Evolutionary conservation across 2,113 vertebrate species (phyloP), one percentile per base, ranked within the genome.

Genomic region (Cynocephalus volans): DNA sequence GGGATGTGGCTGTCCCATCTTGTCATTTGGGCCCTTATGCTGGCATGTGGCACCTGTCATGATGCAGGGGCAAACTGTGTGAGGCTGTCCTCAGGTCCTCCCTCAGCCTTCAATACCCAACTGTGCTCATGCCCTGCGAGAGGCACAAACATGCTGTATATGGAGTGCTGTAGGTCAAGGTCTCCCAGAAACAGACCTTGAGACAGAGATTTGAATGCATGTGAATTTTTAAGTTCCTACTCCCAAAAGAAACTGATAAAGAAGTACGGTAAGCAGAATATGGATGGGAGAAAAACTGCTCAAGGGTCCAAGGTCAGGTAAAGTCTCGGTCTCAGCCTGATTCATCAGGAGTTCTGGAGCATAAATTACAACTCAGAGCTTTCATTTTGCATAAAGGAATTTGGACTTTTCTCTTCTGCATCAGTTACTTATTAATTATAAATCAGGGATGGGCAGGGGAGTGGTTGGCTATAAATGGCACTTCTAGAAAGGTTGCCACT

Each of bases 71-170:
- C 23, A 62, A 48, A 36, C 52, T 90, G 11, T 41, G 0, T 31
- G 52, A 77, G 52, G 3, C 65, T 65, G 21, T 48, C 10, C 3
- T 73, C 6, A 6, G 6, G 11, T n/a, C 15, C 4, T 13, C 19
- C 21, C 5, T 14, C 5, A 33, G 19, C 13, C 21, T 41, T 65
- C 18, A 0, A 1, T 33, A 45, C 23, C 23, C 54, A 11, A 0
- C 33, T 11, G 1, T 64, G n/a, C 31, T n/a, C n/a, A 14, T 33
- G n/a, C 17, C 13, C 2, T 48, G 5, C 48, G 9, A 41, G 1
- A 19, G 64, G 28, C 8, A 36, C 28, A 4, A 45, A 0, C 23
- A 23, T 12, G 18, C 28, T 28, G n/a, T 52, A 21, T 64, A 8
- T 54, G 24, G 13, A 67, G 6, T 6, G 1, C 36, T 72, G 80